Evolutionary conservation across 1,140 invertebrate genomes (phyloP).

Genomic region (Drosophila bocki): DNA sequence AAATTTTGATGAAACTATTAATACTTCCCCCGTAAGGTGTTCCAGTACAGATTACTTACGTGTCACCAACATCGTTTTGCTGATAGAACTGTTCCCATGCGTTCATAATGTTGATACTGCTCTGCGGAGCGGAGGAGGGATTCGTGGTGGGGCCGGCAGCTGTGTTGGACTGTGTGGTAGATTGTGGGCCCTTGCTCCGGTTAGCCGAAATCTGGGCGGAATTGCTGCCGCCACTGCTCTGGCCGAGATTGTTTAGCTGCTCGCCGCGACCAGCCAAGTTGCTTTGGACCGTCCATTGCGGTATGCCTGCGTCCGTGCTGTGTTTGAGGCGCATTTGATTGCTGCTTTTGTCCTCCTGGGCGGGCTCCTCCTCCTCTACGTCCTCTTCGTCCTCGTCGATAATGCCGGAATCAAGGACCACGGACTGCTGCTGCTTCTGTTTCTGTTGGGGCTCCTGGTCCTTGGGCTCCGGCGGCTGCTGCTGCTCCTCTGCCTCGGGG

Average conservation of each 20-base stretch:
- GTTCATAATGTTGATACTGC: slow-evolving; percentile 66
- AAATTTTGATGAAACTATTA: background rate
- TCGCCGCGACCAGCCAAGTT: slow-evolving; percentile 49
- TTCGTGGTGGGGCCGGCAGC: slow-evolving; percentile 24
- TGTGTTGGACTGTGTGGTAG: slow-evolving; percentile 29
- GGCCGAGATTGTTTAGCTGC: slow-evolving; percentile 65
- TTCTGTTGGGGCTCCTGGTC: slow-evolving; percentile 16
- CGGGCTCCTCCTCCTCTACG: slow-evolving; percentile 35
- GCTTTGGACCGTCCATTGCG: slow-evolving; percentile 68
- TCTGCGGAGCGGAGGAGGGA: slow-evolving; percentile 29
- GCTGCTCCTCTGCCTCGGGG: slow-evolving; percentile 26
- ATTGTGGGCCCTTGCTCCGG: slow-evolving; percentile 32
- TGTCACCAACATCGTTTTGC: slow-evolving; percentile 90
- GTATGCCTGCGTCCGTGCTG: slow-evolving; percentile 59
- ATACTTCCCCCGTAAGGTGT: background rate
- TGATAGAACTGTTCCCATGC: slow-evolving; percentile 87
- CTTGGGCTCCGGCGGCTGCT: slow-evolving; percentile 16
- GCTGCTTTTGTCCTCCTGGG: slow-evolving; percentile 30
- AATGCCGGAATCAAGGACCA: slow-evolving; percentile 71
- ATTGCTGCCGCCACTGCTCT: slow-evolving; percentile 13
- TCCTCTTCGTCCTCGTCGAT: slow-evolving; percentile 71
- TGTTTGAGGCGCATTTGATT: slow-evolving; percentile 68
- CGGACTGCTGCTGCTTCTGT: slow-evolving; percentile 29
- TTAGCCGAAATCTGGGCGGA: slow-evolving; percentile 15
- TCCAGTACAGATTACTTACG: slow-evolving; percentile 84